Base-by-base conservation (phyloP, 2,113 vertebrate species). In the Pelmatolapia mariae region DNA sequence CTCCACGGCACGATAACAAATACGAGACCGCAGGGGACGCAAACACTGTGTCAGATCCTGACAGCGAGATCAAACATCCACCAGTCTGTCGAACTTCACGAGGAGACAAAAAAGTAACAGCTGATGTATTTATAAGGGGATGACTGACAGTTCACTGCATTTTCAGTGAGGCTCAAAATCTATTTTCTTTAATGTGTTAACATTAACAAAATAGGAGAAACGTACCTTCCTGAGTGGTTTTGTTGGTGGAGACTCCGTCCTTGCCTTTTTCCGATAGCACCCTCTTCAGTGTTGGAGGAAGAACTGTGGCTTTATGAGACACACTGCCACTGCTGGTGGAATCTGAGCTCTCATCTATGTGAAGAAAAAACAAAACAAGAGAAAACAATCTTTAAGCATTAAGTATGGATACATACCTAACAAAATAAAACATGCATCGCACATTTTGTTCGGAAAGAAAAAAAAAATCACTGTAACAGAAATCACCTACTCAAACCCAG, bases 171-270 rank as follows among this genome's bases (percentile, higher is more conserved):
- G 15, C n/a, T 36, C 4, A 59, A 80, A 54, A 68, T 56, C 4
- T n/a, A 2, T 66, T 66, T 66, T 29, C 31, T 5, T 47, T 76
- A 73, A 73, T 47, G 26, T 40, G 29, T 78, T 29, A 5, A 12
- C n/a, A 10, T 22, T 16, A 22, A 71, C 2, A 33, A 5, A 9
- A 33, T 10, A 10, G 10, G 36, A 86, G 12, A 50, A 9, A 2
- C 10, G 94, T 95, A 99, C 98, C 98, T 97, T 99, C 98, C 95
- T 98, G 97, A 95, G 97, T 91, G 91, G 95, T 93, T 0, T 96
- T 97, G 90, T 95, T 96, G 76, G 94, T 89, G 53, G 97, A 90
- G 22, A 86, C 89, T 88, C 89, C 96, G 33, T 98, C 98, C 91
- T 96, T 97, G 88, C 98, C 98, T 93, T 98, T 99, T 22, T 98